Percentiles rank a stretch among this genome's conserved stretches.
phyloP scores from a whole-genome alignment of 2,797 vertebrate species.

The Esox lucius region DNA sequence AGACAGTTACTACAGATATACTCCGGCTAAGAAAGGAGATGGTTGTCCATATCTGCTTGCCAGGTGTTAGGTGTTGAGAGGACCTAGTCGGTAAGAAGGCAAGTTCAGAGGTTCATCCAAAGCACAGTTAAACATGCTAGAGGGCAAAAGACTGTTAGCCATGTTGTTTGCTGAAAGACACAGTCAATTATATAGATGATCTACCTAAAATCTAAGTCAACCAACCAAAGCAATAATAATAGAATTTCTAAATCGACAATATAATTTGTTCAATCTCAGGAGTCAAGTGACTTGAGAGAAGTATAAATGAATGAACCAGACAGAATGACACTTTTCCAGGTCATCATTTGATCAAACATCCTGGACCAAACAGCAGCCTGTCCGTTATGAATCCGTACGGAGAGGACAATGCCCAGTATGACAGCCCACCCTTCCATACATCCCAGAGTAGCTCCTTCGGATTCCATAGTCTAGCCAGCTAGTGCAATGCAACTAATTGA shows the following conservation, averaged over 20 bases:
- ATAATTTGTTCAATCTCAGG: background rate
- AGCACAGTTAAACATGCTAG: background rate
- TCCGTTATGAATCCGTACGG: background rate
- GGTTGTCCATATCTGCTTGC: background rate
- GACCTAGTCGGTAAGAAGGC: background rate
- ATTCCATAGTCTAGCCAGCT: background rate
- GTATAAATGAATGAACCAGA: background rate
- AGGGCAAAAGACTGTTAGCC: background rate
- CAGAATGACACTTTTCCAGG: background rate
- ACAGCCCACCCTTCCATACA: background rate
- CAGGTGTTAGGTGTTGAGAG: constrained; percentile 5
- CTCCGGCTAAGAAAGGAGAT: background rate
- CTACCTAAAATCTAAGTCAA: background rate
- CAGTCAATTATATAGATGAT: background rate
- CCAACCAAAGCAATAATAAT: background rate
- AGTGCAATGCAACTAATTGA: background rate
- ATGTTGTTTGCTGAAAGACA: background rate
- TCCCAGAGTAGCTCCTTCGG: constrained; percentile 1
- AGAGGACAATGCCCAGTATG: background rate
- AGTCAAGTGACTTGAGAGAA: background rate
- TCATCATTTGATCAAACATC: background rate
- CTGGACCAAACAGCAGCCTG: background rate
- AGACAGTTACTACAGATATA: background rate
- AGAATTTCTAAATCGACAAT: background rate
- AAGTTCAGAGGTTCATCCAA: background rate